Evolutionary conservation across 2,797 vertebrate genomes (phyloP), one percentile per base, ranked within the genome.

Genomic region (Pipistrellus kuhlii): DNA sequence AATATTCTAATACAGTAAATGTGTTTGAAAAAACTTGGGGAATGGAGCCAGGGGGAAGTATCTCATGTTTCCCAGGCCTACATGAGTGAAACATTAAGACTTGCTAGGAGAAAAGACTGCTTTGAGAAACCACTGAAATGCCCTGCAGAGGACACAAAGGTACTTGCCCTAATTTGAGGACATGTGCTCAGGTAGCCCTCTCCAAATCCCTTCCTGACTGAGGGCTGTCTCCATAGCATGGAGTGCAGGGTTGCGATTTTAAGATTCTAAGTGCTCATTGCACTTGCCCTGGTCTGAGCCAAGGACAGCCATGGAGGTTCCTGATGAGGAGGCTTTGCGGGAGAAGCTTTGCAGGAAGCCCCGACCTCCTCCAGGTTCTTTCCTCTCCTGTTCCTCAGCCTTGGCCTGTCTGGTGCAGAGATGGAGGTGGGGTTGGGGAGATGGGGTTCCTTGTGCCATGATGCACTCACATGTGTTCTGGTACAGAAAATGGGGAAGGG

Each of bases 311-410:
- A 38, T 12, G 2, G 25, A 35, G 25, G 12, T 8, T 30, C 44
- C 9, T 4, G 6, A 18, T 14, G 1, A 30, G 25, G 10, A 6
- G 8, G 6, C 20, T 13, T 12, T 8, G 9, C 73, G 25, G 2
- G 32, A 20, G 5, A 27, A 6, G 27, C 53, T 59, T 62, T 14
- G 12, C 14, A 13, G 27, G 6, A 17, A 13, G 14, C 12, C 27
- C 44, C 1, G 2, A 1, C 14, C 13, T 23, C 3, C 25, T 32
- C n/a, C 4, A 13, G 4, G 6, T 5, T 64, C 25, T 32, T 5
- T 20, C 25, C 57, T 62, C 57, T 62, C 57, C 57, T 62, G 25
- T 30, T 62, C 57, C 25, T 62, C 57, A 62, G 57, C 25, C 12
- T 30, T 62, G 25, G 13, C 25, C 27, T 62, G 11, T 59, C 57